Percentiles rank a stretch among this genome's conserved stretches.
Conservation (phyloP, 2,113 vertebrate species). For the Larimichthys crocea region DNA sequence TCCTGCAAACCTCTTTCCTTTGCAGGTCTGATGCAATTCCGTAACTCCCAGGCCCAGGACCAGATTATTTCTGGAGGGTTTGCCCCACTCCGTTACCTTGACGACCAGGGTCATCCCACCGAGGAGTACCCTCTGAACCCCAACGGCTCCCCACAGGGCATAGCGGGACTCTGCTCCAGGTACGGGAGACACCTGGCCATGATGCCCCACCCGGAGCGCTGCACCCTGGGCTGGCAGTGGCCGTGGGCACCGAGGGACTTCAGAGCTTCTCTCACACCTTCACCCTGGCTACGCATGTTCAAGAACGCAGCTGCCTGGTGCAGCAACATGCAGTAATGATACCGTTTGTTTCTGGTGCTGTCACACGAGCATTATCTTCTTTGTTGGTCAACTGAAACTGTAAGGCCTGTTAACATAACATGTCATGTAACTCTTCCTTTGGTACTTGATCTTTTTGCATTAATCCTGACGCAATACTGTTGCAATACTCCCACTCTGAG, state of each 20-base stretch:
- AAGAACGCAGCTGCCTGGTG: slow-evolving; percentile 90
- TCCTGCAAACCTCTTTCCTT: background rate
- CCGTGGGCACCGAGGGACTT: slow-evolving; percentile 86
- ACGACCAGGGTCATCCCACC: slow-evolving; percentile 88
- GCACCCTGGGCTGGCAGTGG: slow-evolving; percentile 93
- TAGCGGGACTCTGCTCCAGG: slow-evolving; percentile 88
- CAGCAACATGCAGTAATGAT: slow-evolving; percentile 45
- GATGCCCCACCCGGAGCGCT: slow-evolving; percentile 94
- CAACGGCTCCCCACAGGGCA: slow-evolving; percentile 88
- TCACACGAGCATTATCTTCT: background rate
- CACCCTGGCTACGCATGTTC: slow-evolving; percentile 91
- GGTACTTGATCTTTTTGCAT: background rate
- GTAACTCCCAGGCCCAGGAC: slow-evolving; percentile 74
- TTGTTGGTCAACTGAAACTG: background rate
- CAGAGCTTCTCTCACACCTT: slow-evolving; percentile 76
- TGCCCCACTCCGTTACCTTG: slow-evolving; percentile 88
- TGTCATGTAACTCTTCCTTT: background rate
- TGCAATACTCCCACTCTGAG: slow-evolving; percentile 7
- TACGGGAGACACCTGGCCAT: slow-evolving; percentile 92
- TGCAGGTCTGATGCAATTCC: slow-evolving; percentile 90
- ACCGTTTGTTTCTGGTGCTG: background rate
- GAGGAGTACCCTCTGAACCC: slow-evolving; percentile 91
- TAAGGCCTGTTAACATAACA: background rate
- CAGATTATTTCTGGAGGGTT: slow-evolving; percentile 77
- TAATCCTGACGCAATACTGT: background rate